Conservation (phyloP, 2,113 vertebrate genomes). For the Oreochromis spilurus region DNA sequence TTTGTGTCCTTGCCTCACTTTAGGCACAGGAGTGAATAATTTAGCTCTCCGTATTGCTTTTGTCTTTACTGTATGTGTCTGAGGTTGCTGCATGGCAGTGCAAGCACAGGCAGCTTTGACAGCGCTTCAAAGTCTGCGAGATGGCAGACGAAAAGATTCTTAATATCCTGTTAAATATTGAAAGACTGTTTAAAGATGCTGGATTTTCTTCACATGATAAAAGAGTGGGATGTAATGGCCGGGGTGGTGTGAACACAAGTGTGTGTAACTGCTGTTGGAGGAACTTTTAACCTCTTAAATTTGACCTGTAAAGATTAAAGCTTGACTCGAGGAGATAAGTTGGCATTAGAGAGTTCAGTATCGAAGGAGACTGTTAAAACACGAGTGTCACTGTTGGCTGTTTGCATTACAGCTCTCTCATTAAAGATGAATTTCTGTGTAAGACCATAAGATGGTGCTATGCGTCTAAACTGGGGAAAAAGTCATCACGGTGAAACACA, state of each 20-base stretch:
- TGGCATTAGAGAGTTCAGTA: not conserved
- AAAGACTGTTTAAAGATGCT: not conserved
- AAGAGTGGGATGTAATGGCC: not conserved
- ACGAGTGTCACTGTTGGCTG: not conserved
- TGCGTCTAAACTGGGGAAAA: slow-evolving; percentile 24
- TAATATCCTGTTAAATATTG: not conserved
- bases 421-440: slow-evolving; percentile 39
- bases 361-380: not conserved
- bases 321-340: not conserved
- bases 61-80: not conserved
- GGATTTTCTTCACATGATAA: not conserved
- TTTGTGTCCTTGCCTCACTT: not conserved
- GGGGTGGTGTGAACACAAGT: not conserved
- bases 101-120: not conserved
- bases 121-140: not conserved
- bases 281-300: not conserved
- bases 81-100: not conserved
- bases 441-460: slow-evolving; percentile 73
- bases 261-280: not conserved
- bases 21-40: not conserved
- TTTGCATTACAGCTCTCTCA: not conserved
- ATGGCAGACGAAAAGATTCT: not conserved
- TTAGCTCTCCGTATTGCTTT: not conserved
- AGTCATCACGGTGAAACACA: not conserved
- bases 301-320: not conserved